These are phyloP conservation scores for Eupithecia pulchellata DNA, from an alignment of 2,888 invertebrate genomes.

Conservation along the genomic window DNA sequence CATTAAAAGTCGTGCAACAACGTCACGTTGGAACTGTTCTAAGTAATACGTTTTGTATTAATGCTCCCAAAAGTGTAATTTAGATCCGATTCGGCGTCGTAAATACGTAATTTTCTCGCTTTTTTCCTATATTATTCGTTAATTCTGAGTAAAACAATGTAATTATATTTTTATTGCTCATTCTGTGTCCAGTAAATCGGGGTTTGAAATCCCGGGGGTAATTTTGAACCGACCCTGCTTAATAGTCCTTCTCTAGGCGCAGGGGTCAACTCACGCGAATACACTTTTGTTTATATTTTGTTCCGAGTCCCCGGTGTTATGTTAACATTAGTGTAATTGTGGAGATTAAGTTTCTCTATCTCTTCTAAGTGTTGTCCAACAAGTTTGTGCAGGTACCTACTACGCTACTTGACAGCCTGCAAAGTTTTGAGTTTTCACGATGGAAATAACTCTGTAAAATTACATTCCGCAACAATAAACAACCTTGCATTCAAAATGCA, in stretches of 20 bases:
- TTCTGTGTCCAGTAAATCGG: constrained; percentile 81
- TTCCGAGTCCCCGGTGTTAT: constrained; percentile 64
- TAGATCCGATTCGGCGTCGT: constrained; percentile 60
- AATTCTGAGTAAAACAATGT: constrained; percentile 74
- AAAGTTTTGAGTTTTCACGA: constrained; percentile 1
- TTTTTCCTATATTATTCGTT: constrained; percentile 66
- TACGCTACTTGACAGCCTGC: constrained; percentile 5
- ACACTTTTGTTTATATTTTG: constrained; percentile 70
- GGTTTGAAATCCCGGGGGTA: constrained; percentile 72
- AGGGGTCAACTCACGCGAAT: constrained; percentile 60
- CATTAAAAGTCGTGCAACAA: constrained; percentile 47
- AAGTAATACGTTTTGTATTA: constrained; percentile 61
- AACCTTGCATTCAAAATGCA: constrained; percentile 22
- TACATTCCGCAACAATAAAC: constrained; percentile 16
- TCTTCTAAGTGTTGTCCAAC: constrained; percentile 40
- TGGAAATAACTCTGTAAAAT: constrained; percentile 11
- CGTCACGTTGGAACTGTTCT: constrained; percentile 54
- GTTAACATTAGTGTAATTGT: constrained; percentile 70
- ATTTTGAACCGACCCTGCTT: constrained; percentile 76
- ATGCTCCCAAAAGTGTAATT: constrained; percentile 64
- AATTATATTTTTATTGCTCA: constrained; percentile 83
- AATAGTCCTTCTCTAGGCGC: constrained; percentile 73
- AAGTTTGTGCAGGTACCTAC: constrained; percentile 24
- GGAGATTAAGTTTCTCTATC: constrained; percentile 62
- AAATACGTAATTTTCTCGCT: constrained; percentile 63